Conservation (phyloP, 2,888 invertebrate species). For the Agrotis exclamationis region DNA sequence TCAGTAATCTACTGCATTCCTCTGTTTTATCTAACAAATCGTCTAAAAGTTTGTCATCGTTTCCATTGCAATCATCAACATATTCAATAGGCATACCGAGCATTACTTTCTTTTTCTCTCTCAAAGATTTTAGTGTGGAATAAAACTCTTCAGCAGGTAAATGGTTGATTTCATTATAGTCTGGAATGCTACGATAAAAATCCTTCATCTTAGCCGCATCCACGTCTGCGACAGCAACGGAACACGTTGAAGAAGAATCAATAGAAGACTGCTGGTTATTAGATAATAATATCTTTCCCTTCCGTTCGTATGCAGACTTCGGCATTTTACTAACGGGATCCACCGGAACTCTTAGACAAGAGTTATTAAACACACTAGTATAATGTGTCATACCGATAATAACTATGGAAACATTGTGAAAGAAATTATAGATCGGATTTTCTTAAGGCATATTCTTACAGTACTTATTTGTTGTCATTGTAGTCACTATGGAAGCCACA, state of each 20-base stretch:
- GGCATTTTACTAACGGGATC: conserved; percentile 94
- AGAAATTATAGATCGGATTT: conserved; percentile 5
- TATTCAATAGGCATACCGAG: conserved; percentile 81
- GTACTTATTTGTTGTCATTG: conserved; percentile 60
- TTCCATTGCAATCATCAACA: conserved; percentile 74
- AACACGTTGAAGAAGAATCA: conserved; percentile 80
- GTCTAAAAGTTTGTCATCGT: conserved; percentile 66
- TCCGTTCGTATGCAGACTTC: conserved; percentile 93
- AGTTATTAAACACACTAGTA: conserved; percentile 93
- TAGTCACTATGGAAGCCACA: conserved; percentile 55
- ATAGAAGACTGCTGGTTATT: conserved; percentile 80
- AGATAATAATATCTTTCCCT: conserved; percentile 73
- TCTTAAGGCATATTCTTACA: not conserved
- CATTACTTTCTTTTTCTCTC: conserved; percentile 92
- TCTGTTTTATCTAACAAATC: conserved; percentile 64
- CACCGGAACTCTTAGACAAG: conserved; percentile 93
- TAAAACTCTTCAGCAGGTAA: conserved; percentile 94
- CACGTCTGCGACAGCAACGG: conserved; percentile 78
- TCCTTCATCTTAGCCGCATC: conserved; percentile 92
- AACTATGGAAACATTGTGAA: conserved; percentile 41
- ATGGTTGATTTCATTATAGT: conserved; percentile 95
- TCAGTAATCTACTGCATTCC: conserved; percentile 45
- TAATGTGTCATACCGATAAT: conserved; percentile 85
- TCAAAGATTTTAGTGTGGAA: conserved; percentile 92
- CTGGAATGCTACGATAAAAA: conserved; percentile 95